Percentiles rank a stretch among this genome's conserved stretches.
These are phyloP conservation scores for Trichomycterus rosablanca DNA, from an alignment of 2,113 vertebrate genomes.

Conservation along the genomic window DNA sequence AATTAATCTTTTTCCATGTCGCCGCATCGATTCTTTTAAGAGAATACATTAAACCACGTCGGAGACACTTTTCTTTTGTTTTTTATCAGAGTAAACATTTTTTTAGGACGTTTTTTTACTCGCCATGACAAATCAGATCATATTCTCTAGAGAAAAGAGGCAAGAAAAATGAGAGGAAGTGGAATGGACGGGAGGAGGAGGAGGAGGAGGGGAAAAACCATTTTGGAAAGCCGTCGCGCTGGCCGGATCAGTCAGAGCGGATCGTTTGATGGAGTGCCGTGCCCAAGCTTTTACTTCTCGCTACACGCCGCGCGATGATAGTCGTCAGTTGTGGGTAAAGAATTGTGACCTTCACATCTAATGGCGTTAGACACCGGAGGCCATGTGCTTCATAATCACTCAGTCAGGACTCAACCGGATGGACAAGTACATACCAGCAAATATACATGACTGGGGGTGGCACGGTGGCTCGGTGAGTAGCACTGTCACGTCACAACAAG, in stretches of 20 bases:
- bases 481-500: too few relatives aligned
- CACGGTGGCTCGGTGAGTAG: too few relatives aligned
- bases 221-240: constrained; percentile 50
- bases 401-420: constrained; percentile 39
- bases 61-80: constrained; percentile 52
- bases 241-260: constrained; percentile 57
- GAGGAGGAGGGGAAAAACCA: constrained; percentile 22
- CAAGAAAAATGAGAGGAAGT: constrained; percentile 58
- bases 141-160: constrained; percentile 65
- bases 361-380: constrained; percentile 60
- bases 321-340: constrained; percentile 66
- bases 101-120: too few relatives aligned
- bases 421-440: constrained; percentile 30
- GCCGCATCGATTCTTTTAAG: constrained; percentile 75
- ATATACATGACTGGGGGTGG: constrained; percentile 19
- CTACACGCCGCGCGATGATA: constrained; percentile 54
- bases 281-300: constrained; percentile 43
- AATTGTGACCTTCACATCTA: constrained; percentile 61
- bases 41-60: constrained; percentile 74
- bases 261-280: constrained; percentile 56
- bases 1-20: constrained; percentile 78
- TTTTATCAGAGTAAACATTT: constrained; percentile 67
- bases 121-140: constrained; percentile 74
- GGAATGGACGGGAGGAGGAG: too few relatives aligned
- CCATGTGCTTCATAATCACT: constrained; percentile 47